Percentiles rank a stretch among this genome's conserved stretches.
Evolutionary conservation across 2,888 invertebrate species (phyloP).

Genomic region (Troilus luridus): DNA sequence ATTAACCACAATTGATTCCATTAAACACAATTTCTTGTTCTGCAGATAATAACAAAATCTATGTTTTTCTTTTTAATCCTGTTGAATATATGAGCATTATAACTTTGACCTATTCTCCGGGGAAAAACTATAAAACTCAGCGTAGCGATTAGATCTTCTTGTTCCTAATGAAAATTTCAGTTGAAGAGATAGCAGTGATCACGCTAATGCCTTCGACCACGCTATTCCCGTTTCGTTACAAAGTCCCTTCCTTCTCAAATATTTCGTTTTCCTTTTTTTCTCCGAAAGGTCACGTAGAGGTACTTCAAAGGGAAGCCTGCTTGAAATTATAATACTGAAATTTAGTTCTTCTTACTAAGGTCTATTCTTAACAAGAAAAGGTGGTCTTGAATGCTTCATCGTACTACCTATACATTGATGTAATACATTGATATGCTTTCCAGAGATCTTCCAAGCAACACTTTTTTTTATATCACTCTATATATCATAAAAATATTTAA

Average conservation of each 20-base stretch:
- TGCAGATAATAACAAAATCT: not conserved
- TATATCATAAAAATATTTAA: too few species aligned
- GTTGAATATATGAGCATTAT: not conserved
- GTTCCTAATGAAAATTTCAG: constrained; percentile 37
- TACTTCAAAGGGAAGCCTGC: too few species aligned
- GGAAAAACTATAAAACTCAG: not conserved
- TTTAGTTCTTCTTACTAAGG: too few species aligned
- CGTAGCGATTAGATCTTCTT: constrained; percentile 32
- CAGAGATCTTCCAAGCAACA: too few species aligned
- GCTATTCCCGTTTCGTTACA: not conserved
- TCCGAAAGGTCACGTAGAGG: not conserved
- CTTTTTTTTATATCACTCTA: too few species aligned
- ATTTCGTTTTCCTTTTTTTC: not conserved
- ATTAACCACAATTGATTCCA: too few species aligned
- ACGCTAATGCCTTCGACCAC: not conserved
- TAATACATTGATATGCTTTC: too few species aligned
- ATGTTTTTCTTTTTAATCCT: not conserved
- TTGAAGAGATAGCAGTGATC: not conserved
- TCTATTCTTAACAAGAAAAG: too few species aligned
- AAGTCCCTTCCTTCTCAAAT: not conserved
- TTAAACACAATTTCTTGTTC: not conserved
- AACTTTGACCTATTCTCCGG: not conserved
- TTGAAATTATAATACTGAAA: too few species aligned
- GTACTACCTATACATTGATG: too few species aligned
- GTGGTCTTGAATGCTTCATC: too few species aligned